Conservation (phyloP, 2,113 vertebrate genomes). For the Mus pahari region DNA sequence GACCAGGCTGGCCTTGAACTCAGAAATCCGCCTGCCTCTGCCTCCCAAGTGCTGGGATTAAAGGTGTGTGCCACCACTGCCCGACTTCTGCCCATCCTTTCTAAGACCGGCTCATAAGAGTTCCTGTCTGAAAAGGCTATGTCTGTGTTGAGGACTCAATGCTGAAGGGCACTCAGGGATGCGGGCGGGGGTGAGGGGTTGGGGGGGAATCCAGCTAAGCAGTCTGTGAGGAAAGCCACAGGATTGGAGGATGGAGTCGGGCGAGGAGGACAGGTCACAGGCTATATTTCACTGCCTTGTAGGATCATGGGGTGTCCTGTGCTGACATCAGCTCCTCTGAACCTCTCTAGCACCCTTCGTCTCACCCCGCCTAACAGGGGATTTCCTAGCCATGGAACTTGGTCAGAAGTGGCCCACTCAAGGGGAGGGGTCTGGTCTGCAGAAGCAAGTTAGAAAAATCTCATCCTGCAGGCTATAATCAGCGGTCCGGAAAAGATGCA, state of each 20-base stretch:
- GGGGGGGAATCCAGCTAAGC: neutral
- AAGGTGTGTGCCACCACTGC: too few relatives aligned
- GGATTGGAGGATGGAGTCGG: neutral
- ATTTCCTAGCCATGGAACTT: conserved; percentile 60
- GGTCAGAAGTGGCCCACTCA: neutral
- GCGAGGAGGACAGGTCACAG: neutral
- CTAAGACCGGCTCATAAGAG: too few relatives aligned
- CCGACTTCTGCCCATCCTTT: neutral
- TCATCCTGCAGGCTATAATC: neutral
- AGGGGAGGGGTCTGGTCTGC: neutral
- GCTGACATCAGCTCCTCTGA: neutral
- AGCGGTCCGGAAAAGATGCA: conserved; percentile 26
- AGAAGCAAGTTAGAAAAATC: neutral
- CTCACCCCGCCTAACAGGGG: neutral
- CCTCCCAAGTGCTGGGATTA: too few relatives aligned
- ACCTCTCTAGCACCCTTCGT: neutral
- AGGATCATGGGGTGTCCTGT: neutral
- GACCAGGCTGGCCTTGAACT: too few relatives aligned
- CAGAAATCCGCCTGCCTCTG: too few relatives aligned
- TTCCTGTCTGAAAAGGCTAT: neutral
- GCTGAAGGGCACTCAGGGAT: neutral
- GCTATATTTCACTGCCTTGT: neutral
- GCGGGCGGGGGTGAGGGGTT: too few relatives aligned
- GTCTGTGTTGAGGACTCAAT: neutral
- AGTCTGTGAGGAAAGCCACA: neutral